phyloP scores from a whole-genome alignment of 2,113 vertebrate genomes.

The Nothocercus nigrocapillus region DNA sequence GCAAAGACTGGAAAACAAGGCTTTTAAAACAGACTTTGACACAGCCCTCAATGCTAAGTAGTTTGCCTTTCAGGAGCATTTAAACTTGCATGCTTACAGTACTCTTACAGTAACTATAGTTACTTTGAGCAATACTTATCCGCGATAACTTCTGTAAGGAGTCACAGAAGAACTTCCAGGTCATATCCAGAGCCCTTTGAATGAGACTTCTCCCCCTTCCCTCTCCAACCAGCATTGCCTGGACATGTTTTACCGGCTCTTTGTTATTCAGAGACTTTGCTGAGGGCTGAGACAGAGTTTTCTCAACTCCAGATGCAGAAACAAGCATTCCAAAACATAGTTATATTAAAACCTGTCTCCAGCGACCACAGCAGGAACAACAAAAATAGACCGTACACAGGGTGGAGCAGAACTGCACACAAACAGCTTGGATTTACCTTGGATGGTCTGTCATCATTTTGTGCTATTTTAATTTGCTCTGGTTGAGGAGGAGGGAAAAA shows the following conservation, averaged over 20 bases:
- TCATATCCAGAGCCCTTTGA: neutral
- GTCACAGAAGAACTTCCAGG: neutral
- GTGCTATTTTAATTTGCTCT: slow-evolving; percentile 19
- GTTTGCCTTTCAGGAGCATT: neutral
- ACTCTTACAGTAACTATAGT: neutral
- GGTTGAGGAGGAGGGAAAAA: neutral
- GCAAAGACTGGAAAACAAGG: slow-evolving; percentile 25
- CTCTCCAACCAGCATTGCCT: neutral
- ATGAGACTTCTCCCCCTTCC: neutral
- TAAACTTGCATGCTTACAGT: neutral
- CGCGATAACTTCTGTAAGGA: neutral
- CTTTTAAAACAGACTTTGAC: neutral
- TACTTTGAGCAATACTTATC: neutral
- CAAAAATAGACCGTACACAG: neutral
- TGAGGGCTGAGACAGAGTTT: neutral
- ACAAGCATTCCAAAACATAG: neutral
- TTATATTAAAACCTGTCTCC: neutral
- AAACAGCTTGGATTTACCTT: slow-evolving; percentile 4
- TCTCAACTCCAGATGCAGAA: slow-evolving; percentile 1
- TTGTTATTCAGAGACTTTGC: neutral
- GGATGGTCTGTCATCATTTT: neutral
- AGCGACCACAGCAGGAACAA: slow-evolving; percentile 13
- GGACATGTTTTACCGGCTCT: slow-evolving; percentile 16
- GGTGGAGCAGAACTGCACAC: neutral
- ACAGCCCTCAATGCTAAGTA: neutral